A percentile compares a stretch with the other conserved stretches of the same genome.
Evolutionary conservation across 2,888 invertebrate species (phyloP).

Genomic region (Spatulosminthurus flaviceps): DNA sequence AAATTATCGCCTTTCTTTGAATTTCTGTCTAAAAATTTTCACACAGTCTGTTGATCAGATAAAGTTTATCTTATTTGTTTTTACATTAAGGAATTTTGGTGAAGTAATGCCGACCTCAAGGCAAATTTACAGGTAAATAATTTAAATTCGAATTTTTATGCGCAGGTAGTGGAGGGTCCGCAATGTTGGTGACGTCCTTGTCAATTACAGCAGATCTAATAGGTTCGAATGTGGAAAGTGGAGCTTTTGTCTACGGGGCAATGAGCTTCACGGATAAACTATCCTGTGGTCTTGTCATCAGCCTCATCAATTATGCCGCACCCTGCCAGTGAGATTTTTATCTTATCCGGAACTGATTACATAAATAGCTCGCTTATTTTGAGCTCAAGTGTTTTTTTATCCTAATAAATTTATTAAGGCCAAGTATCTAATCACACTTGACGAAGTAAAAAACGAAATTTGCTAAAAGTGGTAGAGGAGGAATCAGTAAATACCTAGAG

Average conservation of each 20-base stretch:
- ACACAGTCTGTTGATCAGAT: too few species aligned
- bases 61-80: too few species aligned
- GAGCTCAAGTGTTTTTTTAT: too few species aligned
- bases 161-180: conserved; percentile 80
- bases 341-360: not conserved
- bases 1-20: too few species aligned
- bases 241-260: conserved; percentile 90
- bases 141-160: not conserved
- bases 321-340: conserved; percentile 57
- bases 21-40: too few species aligned
- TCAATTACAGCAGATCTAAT: conserved; percentile 90
- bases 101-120: not conserved
- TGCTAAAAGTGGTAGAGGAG: too few species aligned
- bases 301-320: conserved; percentile 58
- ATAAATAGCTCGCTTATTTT: too few species aligned
- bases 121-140: not conserved
- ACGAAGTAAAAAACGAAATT: not conserved
- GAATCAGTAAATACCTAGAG: too few species aligned
- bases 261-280: conserved; percentile 95
- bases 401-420: too few species aligned
- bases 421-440: too few species aligned
- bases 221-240: conserved; percentile 83
- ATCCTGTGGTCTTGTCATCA: conserved; percentile 86
- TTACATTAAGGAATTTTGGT: too few species aligned
- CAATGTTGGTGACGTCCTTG: conserved; percentile 87